Conservation (phyloP, 2,113 vertebrate species). For the Tamias sibiricus region DNA sequence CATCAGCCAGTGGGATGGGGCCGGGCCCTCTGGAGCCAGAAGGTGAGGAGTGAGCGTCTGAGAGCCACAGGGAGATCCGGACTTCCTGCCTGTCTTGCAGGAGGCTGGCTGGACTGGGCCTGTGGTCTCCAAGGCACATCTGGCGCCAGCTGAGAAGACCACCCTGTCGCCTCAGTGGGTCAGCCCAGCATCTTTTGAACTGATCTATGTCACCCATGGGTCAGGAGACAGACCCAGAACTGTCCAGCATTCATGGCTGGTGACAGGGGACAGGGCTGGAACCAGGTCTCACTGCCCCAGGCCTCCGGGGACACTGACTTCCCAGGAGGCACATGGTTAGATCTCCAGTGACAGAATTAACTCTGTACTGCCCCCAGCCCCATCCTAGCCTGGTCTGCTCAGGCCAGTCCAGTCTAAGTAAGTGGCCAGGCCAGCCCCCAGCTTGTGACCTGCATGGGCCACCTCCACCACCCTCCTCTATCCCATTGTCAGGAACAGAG, state of each 20-base stretch:
- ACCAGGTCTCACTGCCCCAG: background rate
- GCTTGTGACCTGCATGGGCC: background rate
- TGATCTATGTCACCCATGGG: too few species aligned
- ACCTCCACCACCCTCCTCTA: background rate
- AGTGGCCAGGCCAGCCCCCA: background rate
- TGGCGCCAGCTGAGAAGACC: background rate
- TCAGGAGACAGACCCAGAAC: background rate
- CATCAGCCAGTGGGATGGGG: too few species aligned
- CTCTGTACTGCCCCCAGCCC: background rate
- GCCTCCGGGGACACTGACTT: background rate
- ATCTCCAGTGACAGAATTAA: background rate
- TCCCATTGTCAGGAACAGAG: background rate
- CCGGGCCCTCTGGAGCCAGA: background rate
- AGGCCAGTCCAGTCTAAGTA: background rate
- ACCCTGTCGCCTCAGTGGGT: background rate
- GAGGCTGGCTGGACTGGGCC: background rate
- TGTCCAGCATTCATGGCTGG: background rate
- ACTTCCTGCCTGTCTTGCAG: background rate
- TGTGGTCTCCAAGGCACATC: too few species aligned
- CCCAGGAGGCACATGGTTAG: background rate
- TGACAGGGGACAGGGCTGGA: background rate
- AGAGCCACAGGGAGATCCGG: rapidly evolving
- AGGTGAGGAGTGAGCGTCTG: rapidly evolving
- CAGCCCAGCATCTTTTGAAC: background rate
- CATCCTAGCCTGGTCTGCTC: background rate